Base-by-base conservation (phyloP, 2,113 vertebrate species). In the Bambusicola thoracicus region DNA sequence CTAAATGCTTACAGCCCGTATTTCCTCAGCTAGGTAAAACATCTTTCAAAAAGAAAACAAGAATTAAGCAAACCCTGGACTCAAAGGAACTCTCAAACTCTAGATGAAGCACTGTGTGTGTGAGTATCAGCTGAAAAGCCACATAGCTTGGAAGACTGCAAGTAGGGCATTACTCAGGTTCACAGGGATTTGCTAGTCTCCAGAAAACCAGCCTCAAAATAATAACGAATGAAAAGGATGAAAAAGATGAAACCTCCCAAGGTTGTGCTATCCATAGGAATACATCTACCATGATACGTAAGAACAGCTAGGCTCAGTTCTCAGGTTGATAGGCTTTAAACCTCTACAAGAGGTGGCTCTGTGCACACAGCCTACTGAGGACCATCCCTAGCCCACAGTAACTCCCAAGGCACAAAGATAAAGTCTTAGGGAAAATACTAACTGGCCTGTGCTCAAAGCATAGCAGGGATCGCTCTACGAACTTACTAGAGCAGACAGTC, bases 341-440 rank as follows among this genome's bases (percentile, higher is more conserved):
- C 1, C 16, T 43, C 25, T 21, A 22, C n/a, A 87, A 87, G 34
- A 83, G 74, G 75, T 11, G 51, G 8, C 3, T 81, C 32, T 75
- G 51, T 36, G 13, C 13, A 53, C 40, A 13, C 22, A 87, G 59
- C 29, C 48, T 66, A 6, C 34, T 56, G n/a, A 61, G 40, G 81
- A 41, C 13, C 74, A 49, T 21, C 13, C 27, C 38, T 76, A 69
- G 36, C 5, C 46, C 40, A 17, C 36, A 25, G 11, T 48, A 38
- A 11, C 22, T 20, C 5, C 48, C 1, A 1, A 40, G 24, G 6
- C 43, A 62, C 3, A 11, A 1, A 17, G 49, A 61, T 1, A 30
- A 4, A 66, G 48, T n/a, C 21, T 40, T 56, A 3, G 1, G 36
- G 30, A 75, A 59, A 51, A 55, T 3, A 1, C 27, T 40, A 78